Evolutionary conservation across 2,113 vertebrate genomes (phyloP), one percentile per base, ranked within the genome.

Genomic region (Alethe diademata): DNA sequence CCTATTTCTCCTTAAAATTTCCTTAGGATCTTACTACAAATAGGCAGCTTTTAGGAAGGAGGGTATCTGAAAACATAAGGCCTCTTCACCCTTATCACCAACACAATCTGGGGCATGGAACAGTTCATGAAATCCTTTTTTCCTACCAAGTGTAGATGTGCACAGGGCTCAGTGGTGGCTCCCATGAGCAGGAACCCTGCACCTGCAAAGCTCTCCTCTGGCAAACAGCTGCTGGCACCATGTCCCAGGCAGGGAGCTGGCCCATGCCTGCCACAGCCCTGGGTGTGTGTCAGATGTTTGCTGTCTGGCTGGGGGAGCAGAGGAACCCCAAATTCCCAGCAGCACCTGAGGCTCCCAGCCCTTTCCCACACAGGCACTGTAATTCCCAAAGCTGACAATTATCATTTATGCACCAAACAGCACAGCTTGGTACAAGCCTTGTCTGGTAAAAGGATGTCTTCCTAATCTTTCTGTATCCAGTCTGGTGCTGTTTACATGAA

Each of bases 401-500:
- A 1, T 14, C 29, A 29, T 24, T 33, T 18, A 29, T 19, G 6
- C 40, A 22, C n/a, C 45, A 66, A 57, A 33, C 25, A n/a, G n/a
- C 53, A 56, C 14, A n/a, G 11, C 19, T 58, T 58, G 31, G 40
- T 56, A 64, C 54, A 43, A 28, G 5, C 13, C 24, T 56, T 22
- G 31, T 60, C 80, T 51, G 17, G 12, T 35, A 48, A 79, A 89
- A 80, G 69, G 71, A 48, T 54, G 31, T 73, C 61, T 73, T 87
- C 64, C 48, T 83, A 91, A 92, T 87, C 85, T 73, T 97, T 96
- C 53, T 90, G 61, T 97, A 97, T 56, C 53, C 61, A 70, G 74
- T 96, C 95, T 95, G 95, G 93, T 94, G 86, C 79, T 93, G 95
- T 93, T 98, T 97, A 97, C 93, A 90, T 51, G 84, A 94, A 95